Base-by-base conservation (phyloP, 92 coral and sea anemone species). In the Palythoa caribaeorum region DNA sequence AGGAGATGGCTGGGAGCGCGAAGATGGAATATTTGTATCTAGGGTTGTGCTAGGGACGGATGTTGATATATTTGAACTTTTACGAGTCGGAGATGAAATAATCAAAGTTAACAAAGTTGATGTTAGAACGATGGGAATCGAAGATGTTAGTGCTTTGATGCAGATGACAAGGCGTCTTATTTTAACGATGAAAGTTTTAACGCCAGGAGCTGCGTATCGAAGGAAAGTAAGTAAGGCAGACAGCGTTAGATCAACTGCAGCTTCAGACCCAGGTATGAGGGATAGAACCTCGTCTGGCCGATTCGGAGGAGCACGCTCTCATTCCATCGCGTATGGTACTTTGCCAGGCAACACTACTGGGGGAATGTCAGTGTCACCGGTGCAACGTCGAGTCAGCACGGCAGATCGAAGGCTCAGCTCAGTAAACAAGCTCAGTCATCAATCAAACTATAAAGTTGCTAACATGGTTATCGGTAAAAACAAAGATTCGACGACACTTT, bases 1-100 rank as follows among this genome's bases (percentile, higher is more conserved):
- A 78, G 99, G 99, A 62, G 99, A 97, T 78, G 99, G 99, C 11
- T 97, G 99, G 99, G 96, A 96, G 37, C 91, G 98, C 7, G 95
- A 93, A 6, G 97, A 97, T 28, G 99, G 99, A 3, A 96, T 97
- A 51, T 97, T 97, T 89, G 98, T 97, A 15, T 97, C 99, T 60
- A 95, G 99, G 79, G 98, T 97, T 36, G 99, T 97, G 3, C 73
- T 97, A 11, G 99, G 99, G 9, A 97, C 99, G 1, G 99, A 97
- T 75, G 98, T 97, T 47, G 99, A 97, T 93, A 96, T 96, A 60
- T 97, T 95, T 88, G 99, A 97, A 80, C 87, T 97, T 59, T 92
- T 97, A 36, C 97, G 99, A 21, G 99, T 97, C 35, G 99, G 99
- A 72, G 99, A 97, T 20, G 99, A 97, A 73, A 95, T 97, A 6